Base-by-base conservation (phyloP, 2,888 invertebrate genomes). In the Sthenelais limicola region DNA sequence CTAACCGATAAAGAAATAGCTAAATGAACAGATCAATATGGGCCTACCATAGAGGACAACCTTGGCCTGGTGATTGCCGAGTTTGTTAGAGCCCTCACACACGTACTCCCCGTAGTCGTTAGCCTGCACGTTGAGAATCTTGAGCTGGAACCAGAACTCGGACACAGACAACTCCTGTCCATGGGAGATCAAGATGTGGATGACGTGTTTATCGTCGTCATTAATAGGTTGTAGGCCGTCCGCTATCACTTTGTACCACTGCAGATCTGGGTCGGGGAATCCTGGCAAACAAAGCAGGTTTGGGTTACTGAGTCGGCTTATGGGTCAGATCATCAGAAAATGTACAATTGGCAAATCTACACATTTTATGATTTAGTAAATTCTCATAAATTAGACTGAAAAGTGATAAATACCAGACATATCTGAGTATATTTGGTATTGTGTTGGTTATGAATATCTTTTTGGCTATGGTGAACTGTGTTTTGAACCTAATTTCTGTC, bases 71-170 rank as follows among this genome's bases (percentile, higher is more conserved):
- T 76, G 68, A 0, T 30, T 58, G 0, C 86, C 87, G 26, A 79
- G 80, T 18, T 75, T 76, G 76, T 87, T 87, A 12, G 62, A 74
- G 0, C 84, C 85, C n/a, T 80, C 78, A 73, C 87, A 87, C 68
- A 73, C 79, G 74, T 86, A 86, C 21, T 77, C 71, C 0, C 83
- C 83, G 76, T 80, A 84, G 73, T 86, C 84, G 68, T 84, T 84
- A 9, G 85, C 85, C 71, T 82, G 81, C 1, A 86, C 83, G 67
- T 85, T 85, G 67, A 82, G 84, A 18, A 87, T 83, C 43, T 81
- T 80, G n/a, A 87, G 77, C 43, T 84, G 82, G 74, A 84, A 85
- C 86, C 86, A 86, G 26, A 81, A 76, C 67, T 85, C 84, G 21
- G 81, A 80, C 47, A 82, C 77, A 33, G 77, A 74, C 21, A 70